Percentiles rank a stretch among this genome's conserved stretches.
These are phyloP conservation scores for Poeciliopsis retropinna DNA, from an alignment of 2,113 vertebrate genomes.

Conservation along the genomic window DNA sequence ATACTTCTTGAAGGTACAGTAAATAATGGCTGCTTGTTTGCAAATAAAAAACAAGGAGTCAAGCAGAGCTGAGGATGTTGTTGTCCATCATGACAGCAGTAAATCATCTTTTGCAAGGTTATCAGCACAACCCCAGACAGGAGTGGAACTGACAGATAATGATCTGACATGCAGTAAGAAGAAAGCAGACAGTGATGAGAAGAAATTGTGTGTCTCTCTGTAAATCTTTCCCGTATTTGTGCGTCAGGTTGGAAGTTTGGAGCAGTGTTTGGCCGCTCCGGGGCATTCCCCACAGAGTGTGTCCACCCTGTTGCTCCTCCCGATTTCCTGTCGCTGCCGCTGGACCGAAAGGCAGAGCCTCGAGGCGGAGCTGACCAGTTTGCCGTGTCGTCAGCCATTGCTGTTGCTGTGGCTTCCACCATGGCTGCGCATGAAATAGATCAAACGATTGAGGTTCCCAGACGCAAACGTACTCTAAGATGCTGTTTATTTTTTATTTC, in stretches of 20 bases:
- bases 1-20: neutral
- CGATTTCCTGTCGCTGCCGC: slow-evolving; percentile 87
- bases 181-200: slow-evolving; percentile 14
- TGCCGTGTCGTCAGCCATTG: slow-evolving; percentile 81
- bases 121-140: slow-evolving; percentile 6
- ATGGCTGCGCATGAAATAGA: slow-evolving; percentile 89
- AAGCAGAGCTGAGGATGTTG: neutral
- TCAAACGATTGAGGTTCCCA: slow-evolving; percentile 84
- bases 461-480: neutral
- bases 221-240: neutral
- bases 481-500: neutral
- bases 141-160: slow-evolving; percentile 31
- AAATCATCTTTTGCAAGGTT: slow-evolving; percentile 5
- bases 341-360: slow-evolving; percentile 84
- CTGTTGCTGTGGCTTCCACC: slow-evolving; percentile 87
- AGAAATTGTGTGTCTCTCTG: neutral
- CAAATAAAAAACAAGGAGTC: neutral
- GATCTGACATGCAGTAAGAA: slow-evolving; percentile 26
- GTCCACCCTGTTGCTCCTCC: slow-evolving; percentile 89
- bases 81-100: neutral
- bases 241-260: slow-evolving; percentile 94
- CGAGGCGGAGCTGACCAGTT: slow-evolving; percentile 85
- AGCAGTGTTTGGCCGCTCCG: slow-evolving; percentile 86
- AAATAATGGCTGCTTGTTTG: neutral
- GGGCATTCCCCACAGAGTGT: slow-evolving; percentile 86